Conservation (phyloP, 2,888 invertebrate species). For the Drosophila maculinotata region DNA sequence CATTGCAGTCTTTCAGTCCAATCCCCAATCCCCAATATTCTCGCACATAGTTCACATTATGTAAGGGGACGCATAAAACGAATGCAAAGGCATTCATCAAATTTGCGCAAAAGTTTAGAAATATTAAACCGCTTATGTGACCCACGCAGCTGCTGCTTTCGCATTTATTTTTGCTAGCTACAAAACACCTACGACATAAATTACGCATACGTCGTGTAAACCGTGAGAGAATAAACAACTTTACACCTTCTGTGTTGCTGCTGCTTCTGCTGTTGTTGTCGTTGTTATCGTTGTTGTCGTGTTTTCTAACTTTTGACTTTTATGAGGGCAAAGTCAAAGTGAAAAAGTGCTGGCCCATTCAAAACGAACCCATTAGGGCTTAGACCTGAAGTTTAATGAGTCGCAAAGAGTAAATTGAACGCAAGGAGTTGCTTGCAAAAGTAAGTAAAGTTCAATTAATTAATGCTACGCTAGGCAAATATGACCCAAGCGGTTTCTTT, state of each 20-base stretch:
- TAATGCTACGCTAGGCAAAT: not conserved
- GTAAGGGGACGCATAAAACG: not conserved
- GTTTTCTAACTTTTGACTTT: conserved; percentile 69
- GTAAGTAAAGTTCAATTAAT: conserved; percentile 6
- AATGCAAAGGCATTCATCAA: conserved; percentile 34
- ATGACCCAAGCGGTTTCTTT: not conserved
- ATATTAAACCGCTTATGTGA: conserved; percentile 69
- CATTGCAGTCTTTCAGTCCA: no score
- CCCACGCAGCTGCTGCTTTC: conserved; percentile 54
- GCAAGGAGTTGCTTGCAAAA: not conserved
- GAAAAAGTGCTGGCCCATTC: conserved; percentile 2
- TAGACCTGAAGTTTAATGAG: conserved; percentile 48
- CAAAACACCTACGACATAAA: conserved; percentile 59
- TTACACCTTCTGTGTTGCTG: conserved; percentile 39
- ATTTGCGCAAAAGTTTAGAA: conserved; percentile 57
- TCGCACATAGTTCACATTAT: conserved; percentile 2
- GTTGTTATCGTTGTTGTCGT: conserved; percentile 39
- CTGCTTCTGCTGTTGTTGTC: conserved; percentile 23
- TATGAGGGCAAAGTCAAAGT: conserved; percentile 45
- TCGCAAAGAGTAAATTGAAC: conserved; percentile 34
- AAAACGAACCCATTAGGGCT: conserved; percentile 14
- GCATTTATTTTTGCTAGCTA: conserved; percentile 3
- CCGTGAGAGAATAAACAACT: conserved; percentile 59
- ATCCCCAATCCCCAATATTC: not conserved
- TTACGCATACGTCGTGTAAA: conserved; percentile 72